Percentiles rank a stretch among this genome's conserved stretches.
These are phyloP conservation scores for Heloderma charlesbogerti DNA, from an alignment of 2,113 vertebrate species.

Conservation along the genomic window DNA sequence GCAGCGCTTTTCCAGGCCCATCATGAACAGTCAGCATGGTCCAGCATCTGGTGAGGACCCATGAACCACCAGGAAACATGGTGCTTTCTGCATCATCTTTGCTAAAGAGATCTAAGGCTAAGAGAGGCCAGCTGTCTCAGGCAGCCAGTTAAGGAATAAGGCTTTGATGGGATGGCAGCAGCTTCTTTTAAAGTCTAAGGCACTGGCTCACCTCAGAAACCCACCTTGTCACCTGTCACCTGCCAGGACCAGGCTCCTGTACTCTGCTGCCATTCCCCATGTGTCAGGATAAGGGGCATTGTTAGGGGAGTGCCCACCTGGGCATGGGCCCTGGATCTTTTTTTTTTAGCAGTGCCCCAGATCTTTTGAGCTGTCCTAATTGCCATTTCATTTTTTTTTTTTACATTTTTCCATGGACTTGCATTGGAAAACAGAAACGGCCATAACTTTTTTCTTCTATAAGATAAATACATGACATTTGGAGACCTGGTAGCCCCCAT, in stretches of 20 bases:
- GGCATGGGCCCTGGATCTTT: no score
- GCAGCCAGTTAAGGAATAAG: background rate
- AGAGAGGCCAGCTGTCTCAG: background rate
- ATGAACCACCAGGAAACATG: background rate
- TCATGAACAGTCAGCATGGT: background rate
- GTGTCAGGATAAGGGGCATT: no score
- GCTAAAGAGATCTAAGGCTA: no score
- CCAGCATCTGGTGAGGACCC: background rate
- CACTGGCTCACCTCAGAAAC: background rate
- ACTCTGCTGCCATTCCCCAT: background rate
- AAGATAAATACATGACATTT: no score
- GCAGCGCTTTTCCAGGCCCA: background rate
- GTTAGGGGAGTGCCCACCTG: no score
- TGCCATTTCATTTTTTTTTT: no score
- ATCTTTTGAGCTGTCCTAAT: no score
- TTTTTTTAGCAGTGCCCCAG: no score
- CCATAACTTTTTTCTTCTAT: no score
- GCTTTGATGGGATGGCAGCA: background rate
- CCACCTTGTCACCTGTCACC: background rate
- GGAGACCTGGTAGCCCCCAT: no score
- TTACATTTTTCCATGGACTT: no score
- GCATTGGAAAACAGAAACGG: no score
- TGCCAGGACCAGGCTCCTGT: background rate
- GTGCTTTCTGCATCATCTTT: background rate
- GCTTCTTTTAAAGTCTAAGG: background rate